Evolutionary conservation across 2,797 vertebrate genomes (phyloP).

Genomic region (Squalus acanthias): DNA sequence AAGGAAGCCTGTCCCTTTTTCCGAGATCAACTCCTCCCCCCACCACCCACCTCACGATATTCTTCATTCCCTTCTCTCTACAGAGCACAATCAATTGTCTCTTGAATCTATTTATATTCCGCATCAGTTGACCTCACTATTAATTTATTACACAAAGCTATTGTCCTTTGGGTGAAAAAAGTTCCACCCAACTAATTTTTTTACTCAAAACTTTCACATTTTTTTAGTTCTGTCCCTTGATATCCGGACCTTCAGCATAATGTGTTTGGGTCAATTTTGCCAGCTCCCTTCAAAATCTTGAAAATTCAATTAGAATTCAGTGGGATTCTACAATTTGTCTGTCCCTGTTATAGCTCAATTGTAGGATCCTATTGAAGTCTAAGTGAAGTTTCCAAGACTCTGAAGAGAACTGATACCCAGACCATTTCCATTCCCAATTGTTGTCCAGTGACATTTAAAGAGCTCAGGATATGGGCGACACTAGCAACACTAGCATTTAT

Average conservation of each 20-base stretch:
- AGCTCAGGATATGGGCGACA: not conserved
- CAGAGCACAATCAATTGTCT: not conserved
- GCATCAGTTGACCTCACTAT: not conserved
- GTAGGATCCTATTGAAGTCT: not conserved
- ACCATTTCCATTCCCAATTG: not conserved
- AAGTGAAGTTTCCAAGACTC: not conserved
- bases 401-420: not conserved
- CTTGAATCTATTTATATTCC: not conserved
- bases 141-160: not conserved
- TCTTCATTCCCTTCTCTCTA: not conserved
- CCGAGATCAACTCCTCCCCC: not conserved
- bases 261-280: not conserved
- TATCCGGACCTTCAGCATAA: not conserved
- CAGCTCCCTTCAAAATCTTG: not conserved
- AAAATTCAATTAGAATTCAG: not conserved
- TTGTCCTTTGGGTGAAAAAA: not conserved
- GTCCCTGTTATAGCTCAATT: not conserved
- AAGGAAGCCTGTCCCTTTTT: not conserved
- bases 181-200: not conserved
- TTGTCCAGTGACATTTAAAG: not conserved
- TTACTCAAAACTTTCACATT: not conserved
- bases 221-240: not conserved
- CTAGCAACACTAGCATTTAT: not conserved
- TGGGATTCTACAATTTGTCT: not conserved
- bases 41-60: not conserved